These are phyloP conservation scores for Coenonympha arcania DNA, from an alignment of 2,888 invertebrate genomes.

Conservation along the genomic window DNA sequence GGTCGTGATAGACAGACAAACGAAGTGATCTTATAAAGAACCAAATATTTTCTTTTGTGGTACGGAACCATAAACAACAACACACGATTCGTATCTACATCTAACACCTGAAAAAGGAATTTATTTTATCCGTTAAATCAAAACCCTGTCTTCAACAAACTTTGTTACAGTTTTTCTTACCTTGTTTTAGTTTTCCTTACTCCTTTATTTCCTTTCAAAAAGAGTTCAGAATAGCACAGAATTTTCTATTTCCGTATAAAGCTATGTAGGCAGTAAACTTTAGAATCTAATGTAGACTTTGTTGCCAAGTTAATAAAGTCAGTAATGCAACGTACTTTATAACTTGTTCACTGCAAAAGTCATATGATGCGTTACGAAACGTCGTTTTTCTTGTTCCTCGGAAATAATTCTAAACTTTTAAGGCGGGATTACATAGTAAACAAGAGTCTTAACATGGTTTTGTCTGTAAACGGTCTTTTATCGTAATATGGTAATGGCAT, in stretches of 20 bases:
- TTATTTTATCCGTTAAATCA: neutral
- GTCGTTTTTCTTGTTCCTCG: neutral
- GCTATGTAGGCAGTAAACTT: neutral
- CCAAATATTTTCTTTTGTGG: too few species aligned
- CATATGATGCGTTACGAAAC: neutral
- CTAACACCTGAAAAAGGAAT: neutral
- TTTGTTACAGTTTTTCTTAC: neutral
- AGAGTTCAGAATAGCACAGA: neutral
- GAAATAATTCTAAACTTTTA: neutral
- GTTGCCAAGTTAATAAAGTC: neutral
- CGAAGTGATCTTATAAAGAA: too few species aligned
- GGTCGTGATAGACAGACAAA: too few species aligned
- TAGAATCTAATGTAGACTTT: neutral
- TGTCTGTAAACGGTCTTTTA: too few species aligned
- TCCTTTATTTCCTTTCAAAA: neutral
- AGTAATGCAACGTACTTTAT: neutral
- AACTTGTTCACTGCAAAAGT: neutral
- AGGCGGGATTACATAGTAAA: neutral
- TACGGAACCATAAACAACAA: too few species aligned
- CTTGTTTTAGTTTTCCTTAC: neutral
- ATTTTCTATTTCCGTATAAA: neutral
- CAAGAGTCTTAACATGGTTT: neutral
- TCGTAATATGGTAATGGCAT: too few species aligned
- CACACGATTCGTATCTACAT: too few species aligned
- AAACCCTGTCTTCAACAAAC: neutral